Conservation (phyloP, 1,140 invertebrate species). For the Acromyrmex echinatior region DNA sequence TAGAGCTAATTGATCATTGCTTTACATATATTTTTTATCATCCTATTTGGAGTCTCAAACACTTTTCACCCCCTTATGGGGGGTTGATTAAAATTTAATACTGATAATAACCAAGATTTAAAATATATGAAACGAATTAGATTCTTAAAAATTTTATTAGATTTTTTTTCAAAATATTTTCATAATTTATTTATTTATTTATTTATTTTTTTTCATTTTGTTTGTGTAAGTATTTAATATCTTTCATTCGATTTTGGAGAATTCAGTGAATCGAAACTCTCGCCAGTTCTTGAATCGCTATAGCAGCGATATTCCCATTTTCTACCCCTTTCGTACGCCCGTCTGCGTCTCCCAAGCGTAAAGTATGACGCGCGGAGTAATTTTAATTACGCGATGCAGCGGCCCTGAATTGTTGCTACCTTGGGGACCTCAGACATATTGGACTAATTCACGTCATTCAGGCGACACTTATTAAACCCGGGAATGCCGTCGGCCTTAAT, state of each 20-base stretch:
- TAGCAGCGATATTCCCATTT: slow-evolving; percentile 39
- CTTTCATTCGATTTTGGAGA: slow-evolving; percentile 29
- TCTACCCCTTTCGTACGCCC: neutral
- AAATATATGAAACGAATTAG: neutral
- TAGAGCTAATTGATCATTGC: neutral
- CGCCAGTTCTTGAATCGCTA: slow-evolving; percentile 61
- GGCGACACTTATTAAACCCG: slow-evolving; percentile 82
- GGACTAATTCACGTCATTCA: slow-evolving; percentile 82
- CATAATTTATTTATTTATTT: neutral
- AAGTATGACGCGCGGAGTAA: slow-evolving; percentile 81
- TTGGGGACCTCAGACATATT: slow-evolving; percentile 78
- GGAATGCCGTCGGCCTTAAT: slow-evolving; percentile 81
- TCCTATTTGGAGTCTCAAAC: neutral
- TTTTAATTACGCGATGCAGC: slow-evolving; percentile 83
- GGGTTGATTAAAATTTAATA: neutral
- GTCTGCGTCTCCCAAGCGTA: slow-evolving; percentile 64
- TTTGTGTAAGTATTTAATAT: slow-evolving; percentile 14
- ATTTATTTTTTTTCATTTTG: neutral
- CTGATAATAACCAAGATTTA: neutral
- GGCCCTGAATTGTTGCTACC: slow-evolving; percentile 79
- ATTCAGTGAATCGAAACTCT: neutral
- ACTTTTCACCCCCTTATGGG: neutral
- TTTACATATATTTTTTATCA: neutral
- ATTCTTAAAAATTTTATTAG: neutral
- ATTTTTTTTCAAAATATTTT: neutral